Conservation (phyloP, 1,140 invertebrate genomes). For the Triops longicaudatus region DNA sequence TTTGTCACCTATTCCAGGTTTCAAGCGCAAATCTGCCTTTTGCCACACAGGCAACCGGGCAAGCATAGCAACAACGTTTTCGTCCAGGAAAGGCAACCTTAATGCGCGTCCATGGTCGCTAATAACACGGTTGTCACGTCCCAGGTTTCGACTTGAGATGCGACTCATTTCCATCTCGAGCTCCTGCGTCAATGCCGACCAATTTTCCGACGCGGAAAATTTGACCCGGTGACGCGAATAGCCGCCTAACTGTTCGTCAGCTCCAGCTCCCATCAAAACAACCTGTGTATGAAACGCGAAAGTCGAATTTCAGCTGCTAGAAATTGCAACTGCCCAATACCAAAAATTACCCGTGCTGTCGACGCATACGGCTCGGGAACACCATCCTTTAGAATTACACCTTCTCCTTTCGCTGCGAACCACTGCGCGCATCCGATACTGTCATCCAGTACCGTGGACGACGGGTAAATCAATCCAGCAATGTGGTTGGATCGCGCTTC, state of each 20-base stretch:
- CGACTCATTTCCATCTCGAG: conserved; percentile 66
- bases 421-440: conserved; percentile 85
- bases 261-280: conserved; percentile 83
- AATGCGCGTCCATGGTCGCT: conserved; percentile 67
- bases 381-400: conserved; percentile 38
- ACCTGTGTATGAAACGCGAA: conserved; percentile 50
- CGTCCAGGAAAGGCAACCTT: conserved; percentile 90
- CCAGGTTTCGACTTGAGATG: conserved; percentile 85
- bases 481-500: conserved; percentile 49
- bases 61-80: conserved; percentile 69
- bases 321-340: not conserved
- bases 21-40: conserved; percentile 51
- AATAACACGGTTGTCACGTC: conserved; percentile 82
- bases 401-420: conserved; percentile 78
- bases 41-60: conserved; percentile 59
- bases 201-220: conserved; percentile 50
- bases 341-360: conserved; percentile 54
- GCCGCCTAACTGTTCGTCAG: conserved; percentile 93
- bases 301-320: not conserved
- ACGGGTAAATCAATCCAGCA: conserved; percentile 68
- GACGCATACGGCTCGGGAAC: conserved; percentile 44
- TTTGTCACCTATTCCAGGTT: conserved; percentile 85
- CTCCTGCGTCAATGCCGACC: conserved; percentile 56
- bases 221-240: conserved; percentile 78
- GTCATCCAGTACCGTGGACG: conserved; percentile 85